Evolutionary conservation across 1,140 invertebrate genomes (phyloP).

Genomic region (Anthonomus grandis): DNA sequence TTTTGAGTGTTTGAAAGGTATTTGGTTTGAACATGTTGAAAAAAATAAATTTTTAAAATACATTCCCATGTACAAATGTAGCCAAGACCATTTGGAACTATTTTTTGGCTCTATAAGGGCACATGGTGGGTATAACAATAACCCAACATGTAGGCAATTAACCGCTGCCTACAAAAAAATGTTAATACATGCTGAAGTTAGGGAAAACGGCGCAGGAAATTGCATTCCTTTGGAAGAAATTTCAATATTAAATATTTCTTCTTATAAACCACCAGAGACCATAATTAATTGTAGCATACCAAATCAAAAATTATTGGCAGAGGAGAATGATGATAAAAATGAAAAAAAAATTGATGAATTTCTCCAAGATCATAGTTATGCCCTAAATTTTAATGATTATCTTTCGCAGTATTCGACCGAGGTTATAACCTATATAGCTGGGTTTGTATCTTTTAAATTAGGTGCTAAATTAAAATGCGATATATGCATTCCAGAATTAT

Average conservation of each 20-base stretch:
- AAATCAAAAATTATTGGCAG: constrained; percentile 5
- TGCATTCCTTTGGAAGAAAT: constrained; percentile 24
- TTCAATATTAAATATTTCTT: constrained; percentile 22
- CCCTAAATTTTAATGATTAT: constrained; percentile 7
- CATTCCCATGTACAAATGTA: constrained; percentile 11
- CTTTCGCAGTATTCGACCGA: constrained; percentile 11
- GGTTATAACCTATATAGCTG: constrained; percentile 23
- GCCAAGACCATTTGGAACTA: constrained; percentile 14
- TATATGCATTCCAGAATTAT: too few species aligned
- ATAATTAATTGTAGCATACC: too few species aligned
- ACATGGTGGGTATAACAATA: constrained; percentile 22
- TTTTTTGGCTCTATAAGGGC: constrained; percentile 12
- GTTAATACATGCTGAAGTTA: constrained; percentile 22
- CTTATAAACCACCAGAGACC: constrained; percentile 10
- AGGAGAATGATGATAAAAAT: not conserved
- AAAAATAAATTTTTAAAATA: constrained; percentile 6
- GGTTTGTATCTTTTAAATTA: constrained; percentile 25
- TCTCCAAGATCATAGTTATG: constrained; percentile 8
- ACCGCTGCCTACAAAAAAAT: constrained; percentile 11
- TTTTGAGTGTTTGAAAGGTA: constrained; percentile 1
- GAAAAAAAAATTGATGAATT: constrained; percentile 5
- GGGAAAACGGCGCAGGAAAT: constrained; percentile 20
- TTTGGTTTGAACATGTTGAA: constrained; percentile 1
- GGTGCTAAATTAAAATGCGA: constrained; percentile 20
- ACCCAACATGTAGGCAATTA: constrained; percentile 27